Conservation (phyloP, 2,888 invertebrate genomes). For the Rhagophthalmus giganteus region DNA sequence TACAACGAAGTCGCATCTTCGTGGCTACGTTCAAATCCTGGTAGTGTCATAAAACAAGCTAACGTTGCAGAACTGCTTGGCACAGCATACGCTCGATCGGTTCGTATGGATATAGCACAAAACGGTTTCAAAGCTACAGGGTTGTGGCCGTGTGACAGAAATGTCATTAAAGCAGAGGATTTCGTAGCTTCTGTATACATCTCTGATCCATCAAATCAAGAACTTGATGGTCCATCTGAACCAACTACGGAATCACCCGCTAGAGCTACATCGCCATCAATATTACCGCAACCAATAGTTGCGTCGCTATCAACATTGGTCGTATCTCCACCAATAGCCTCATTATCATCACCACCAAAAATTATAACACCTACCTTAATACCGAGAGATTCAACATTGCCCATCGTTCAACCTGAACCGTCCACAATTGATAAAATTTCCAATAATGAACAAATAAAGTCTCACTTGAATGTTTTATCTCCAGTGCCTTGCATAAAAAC, state of each 20-base stretch:
- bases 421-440: background rate
- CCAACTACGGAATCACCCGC: background rate
- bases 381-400: background rate
- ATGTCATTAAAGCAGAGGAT: constrained; percentile 7
- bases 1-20: constrained; percentile 1
- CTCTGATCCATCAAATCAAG: constrained; percentile 1
- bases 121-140: constrained; percentile 16
- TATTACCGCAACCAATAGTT: background rate
- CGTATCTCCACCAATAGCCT: no score
- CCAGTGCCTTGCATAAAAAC: constrained; percentile 1
- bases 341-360: background rate
- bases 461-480: constrained; percentile 1
- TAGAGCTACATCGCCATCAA: constrained; percentile 1
- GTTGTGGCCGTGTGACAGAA: constrained; percentile 4
- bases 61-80: constrained; percentile 4
- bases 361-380: background rate
- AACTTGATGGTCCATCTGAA: background rate
- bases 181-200: constrained; percentile 5
- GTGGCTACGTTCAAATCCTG: constrained; percentile 4
- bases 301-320: background rate
- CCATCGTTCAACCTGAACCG: background rate
- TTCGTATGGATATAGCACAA: constrained; percentile 1
- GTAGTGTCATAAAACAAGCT: constrained; percentile 7
- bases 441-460: constrained; percentile 1
- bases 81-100: constrained; percentile 5